phyloP scores from a whole-genome alignment of 2,888 invertebrate genomes.

The Poecilus cupreus region DNA sequence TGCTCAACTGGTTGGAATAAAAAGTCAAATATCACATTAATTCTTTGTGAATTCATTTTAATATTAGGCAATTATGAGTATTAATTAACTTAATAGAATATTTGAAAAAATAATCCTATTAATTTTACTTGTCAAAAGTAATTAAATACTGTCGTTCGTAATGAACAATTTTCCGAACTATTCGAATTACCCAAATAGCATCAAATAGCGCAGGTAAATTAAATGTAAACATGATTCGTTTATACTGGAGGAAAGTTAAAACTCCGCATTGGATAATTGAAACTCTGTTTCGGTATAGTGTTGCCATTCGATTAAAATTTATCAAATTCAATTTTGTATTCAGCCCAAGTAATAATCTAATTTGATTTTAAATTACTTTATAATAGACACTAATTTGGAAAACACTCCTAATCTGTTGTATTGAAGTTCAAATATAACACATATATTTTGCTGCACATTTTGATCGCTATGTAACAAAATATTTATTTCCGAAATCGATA shows the following conservation, averaged over 20 bases:
- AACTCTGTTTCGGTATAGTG: not conserved
- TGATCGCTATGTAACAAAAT: too few relatives aligned
- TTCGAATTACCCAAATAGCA: not conserved
- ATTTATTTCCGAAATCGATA: too few relatives aligned
- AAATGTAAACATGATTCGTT: constrained; percentile 2
- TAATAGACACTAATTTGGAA: not conserved
- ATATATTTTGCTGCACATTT: too few relatives aligned
- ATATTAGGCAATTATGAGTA: too few relatives aligned
- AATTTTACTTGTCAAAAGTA: not conserved
- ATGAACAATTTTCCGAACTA: constrained; percentile 1
- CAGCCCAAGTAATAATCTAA: not conserved
- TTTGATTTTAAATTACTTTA: constrained; percentile 19
- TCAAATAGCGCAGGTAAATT: not conserved
- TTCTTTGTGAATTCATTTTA: too few relatives aligned
- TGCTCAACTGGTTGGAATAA: too few relatives aligned
- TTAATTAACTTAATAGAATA: too few relatives aligned
- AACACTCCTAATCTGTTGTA: not conserved
- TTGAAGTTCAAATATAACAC: too few relatives aligned
- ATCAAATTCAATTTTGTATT: not conserved
- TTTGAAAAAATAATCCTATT: too few relatives aligned
- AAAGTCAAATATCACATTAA: too few relatives aligned
- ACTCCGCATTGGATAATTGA: not conserved
- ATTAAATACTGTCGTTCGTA: not conserved
- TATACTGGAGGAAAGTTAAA: not conserved
- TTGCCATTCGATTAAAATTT: not conserved